phyloP scores from a whole-genome alignment of 1,140 invertebrate genomes.

The Leptinotarsa texana region DNA sequence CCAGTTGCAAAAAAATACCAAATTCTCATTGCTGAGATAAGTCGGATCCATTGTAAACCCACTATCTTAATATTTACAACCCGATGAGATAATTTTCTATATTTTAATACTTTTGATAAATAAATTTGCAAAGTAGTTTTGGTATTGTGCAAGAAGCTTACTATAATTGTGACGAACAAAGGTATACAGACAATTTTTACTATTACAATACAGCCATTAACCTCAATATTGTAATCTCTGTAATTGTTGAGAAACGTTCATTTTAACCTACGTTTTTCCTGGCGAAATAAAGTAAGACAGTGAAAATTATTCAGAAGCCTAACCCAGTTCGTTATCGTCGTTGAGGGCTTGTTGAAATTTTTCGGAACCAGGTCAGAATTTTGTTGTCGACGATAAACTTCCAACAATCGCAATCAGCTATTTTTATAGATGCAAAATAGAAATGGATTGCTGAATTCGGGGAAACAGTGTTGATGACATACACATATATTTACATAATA shows the following conservation, averaged over 20 bases:
- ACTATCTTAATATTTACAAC: no score
- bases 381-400: not conserved
- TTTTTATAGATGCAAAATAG: not conserved
- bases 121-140: not conserved
- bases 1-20: no score
- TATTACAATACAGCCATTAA: constrained; percentile 13
- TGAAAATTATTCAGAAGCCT: not conserved
- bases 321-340: no score
- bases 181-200: not conserved
- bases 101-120: not conserved
- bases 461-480: not conserved
- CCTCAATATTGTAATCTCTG: constrained; percentile 15
- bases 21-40: no score
- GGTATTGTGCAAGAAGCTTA: constrained; percentile 5
- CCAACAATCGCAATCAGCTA: not conserved
- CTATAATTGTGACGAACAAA: constrained; percentile 12
- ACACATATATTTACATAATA: not conserved
- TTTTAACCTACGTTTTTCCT: not conserved
- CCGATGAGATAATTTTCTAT: no score
- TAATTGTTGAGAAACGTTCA: constrained; percentile 9
- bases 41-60: no score
- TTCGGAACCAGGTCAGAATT: no score
- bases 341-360: no score
- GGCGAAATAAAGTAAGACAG: not conserved
- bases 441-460: not conserved